Conservation (phyloP, 2,113 vertebrate species). For the Chlorodrepanis virens region DNA sequence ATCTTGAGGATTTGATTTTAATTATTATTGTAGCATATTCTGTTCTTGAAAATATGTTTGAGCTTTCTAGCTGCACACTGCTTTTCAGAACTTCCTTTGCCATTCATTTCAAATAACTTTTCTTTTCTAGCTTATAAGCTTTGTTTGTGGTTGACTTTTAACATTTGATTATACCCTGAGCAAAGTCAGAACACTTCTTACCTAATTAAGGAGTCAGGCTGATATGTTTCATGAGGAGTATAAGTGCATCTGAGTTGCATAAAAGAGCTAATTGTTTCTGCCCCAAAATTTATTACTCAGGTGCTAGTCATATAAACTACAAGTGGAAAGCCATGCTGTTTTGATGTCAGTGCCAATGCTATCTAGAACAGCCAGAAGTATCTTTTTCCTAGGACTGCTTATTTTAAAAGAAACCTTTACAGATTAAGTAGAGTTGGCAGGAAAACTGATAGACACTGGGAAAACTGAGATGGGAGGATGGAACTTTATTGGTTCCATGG, state of each 20-base stretch:
- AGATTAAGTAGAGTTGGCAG: neutral
- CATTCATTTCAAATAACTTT: neutral
- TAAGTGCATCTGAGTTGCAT: neutral
- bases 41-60: neutral
- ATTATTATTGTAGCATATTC: neutral
- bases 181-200: neutral
- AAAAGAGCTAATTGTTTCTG: neutral
- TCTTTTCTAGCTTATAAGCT: neutral
- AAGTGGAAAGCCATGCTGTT: neutral
- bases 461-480: neutral
- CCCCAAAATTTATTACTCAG: neutral
- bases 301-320: neutral
- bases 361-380: neutral
- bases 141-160: neutral
- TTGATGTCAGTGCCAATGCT: neutral
- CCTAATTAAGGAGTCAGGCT: neutral
- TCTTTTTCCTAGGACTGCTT: neutral
- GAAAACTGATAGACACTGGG: neutral
- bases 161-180: neutral
- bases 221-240: neutral
- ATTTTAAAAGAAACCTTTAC: neutral
- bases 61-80: neutral
- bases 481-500: neutral
- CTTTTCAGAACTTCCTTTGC: neutral
- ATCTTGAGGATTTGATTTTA: neutral